Evolutionary conservation across 2,113 vertebrate species (phyloP), one percentile per base, ranked within the genome.

Genomic region (Phylloscopus trochiloides): DNA sequence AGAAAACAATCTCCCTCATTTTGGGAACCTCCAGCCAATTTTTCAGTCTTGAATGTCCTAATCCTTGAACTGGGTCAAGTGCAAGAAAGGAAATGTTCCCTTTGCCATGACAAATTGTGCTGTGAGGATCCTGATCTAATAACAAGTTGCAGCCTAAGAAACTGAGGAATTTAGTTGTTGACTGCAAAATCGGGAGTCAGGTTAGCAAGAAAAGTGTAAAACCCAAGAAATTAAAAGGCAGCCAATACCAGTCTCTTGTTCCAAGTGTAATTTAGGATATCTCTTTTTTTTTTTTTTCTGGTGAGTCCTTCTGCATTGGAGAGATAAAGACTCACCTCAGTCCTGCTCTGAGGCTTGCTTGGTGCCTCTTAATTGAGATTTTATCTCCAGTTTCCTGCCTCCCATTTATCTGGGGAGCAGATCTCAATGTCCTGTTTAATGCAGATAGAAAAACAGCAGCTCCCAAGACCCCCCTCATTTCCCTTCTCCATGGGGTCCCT

Each of bases 291-390:
- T 45, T 70, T 38, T 91, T 32, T 51, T 34, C 61, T 86, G 58
- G 50, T 42, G 58, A 18, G 8, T 40, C 48, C 36, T 85, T 43
- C 90, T 88, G 92, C 50, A 18, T 2, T 19, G 43, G 50, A 66
- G 58, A 93, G 90, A 86, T 92, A 83, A 96, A 88, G 71, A 68
- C 71, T 36, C 71, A 70, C 74, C 74, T 88, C 75, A 90, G 52
- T 48, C 50, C 17, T 75, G 48, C 65, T 62, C 24, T 2, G 2
- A 16, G 71, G 26, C 45, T 79, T 65, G 38, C 54, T 59, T 73
- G 36, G 42, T 90, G 58, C 48, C 58, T 76, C 78, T 21, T 71
- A 32, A 47, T 2, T 10, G 12, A 94, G 88, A 90, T 86, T 61
- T 16, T 79, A 16, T 79, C 86, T 67, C 40, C 45, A 43, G 12